These are phyloP conservation scores for Aplysina aerophoba DNA, from an alignment of 37 sponge, comb jelly and placozoan genomes.

Conservation along the genomic window DNA sequence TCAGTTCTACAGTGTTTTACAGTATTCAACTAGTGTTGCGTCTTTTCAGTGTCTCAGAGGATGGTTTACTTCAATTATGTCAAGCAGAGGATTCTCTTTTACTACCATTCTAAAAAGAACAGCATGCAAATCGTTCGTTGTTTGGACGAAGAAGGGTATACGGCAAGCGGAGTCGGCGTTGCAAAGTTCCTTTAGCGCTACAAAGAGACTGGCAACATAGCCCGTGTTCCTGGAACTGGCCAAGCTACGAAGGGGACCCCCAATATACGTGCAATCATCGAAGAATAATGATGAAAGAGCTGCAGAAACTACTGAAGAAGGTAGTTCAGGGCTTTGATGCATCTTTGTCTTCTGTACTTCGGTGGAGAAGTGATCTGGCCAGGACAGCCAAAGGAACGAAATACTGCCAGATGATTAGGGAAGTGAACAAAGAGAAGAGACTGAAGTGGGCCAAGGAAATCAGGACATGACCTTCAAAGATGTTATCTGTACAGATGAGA, in stretches of 20 bases:
- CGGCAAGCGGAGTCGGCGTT: not conserved
- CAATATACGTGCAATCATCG: not conserved
- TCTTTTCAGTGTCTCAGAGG: too few species aligned
- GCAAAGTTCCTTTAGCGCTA: not conserved
- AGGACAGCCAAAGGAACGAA: not conserved
- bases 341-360: not conserved
- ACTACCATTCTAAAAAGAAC: not conserved
- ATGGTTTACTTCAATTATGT: slow-evolving; percentile 7
- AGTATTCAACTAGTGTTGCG: too few species aligned
- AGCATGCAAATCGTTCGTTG: not conserved
- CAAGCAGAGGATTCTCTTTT: slow-evolving; percentile 8
- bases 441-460: slow-evolving; percentile 22
- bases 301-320: slow-evolving; percentile 18
- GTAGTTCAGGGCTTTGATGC: not conserved
- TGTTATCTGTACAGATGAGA: slow-evolving; percentile 13
- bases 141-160: not conserved
- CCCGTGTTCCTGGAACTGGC: not conserved
- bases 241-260: not conserved
- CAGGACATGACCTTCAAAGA: too few species aligned
- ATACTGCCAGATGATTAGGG: slow-evolving; percentile 24
- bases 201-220: not conserved
- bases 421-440: slow-evolving; percentile 19
- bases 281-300: not conserved
- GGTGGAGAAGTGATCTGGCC: slow-evolving; percentile 1
- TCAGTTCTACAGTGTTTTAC: too few species aligned